These are phyloP conservation scores for Peromyscus maniculatus DNA, from an alignment of 2,113 vertebrate genomes.

Conservation along the genomic window DNA sequence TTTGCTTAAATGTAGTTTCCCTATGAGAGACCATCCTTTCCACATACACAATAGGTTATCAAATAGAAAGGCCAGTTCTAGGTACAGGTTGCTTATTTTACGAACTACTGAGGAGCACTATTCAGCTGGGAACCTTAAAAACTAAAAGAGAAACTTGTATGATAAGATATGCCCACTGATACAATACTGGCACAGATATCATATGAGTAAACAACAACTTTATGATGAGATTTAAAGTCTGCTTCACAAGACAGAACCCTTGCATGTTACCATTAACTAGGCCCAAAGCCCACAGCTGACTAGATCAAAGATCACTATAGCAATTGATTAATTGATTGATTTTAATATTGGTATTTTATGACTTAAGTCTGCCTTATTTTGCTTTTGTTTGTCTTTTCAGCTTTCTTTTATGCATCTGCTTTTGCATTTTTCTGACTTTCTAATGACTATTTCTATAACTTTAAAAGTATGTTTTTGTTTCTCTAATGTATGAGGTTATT, in stretches of 20 bases:
- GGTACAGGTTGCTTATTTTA: background rate
- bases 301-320: background rate
- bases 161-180: background rate
- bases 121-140: background rate
- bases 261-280: background rate
- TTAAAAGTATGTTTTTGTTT: no score
- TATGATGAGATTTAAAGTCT: background rate
- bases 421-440: background rate
- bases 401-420: background rate
- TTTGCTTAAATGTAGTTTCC: background rate
- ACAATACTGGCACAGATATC: background rate
- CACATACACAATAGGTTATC: background rate
- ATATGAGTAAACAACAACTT: background rate
- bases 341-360: background rate
- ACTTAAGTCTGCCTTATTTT: background rate
- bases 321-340: background rate
- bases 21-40: background rate
- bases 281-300: background rate
- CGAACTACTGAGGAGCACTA: background rate
- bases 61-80: background rate
- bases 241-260: background rate
- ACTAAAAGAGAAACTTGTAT: background rate
- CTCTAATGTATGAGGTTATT: no score
- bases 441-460: background rate
- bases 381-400: background rate